These are phyloP conservation scores for Phaethon lepturus DNA, from an alignment of 2,113 vertebrate species.

Conservation along the genomic window DNA sequence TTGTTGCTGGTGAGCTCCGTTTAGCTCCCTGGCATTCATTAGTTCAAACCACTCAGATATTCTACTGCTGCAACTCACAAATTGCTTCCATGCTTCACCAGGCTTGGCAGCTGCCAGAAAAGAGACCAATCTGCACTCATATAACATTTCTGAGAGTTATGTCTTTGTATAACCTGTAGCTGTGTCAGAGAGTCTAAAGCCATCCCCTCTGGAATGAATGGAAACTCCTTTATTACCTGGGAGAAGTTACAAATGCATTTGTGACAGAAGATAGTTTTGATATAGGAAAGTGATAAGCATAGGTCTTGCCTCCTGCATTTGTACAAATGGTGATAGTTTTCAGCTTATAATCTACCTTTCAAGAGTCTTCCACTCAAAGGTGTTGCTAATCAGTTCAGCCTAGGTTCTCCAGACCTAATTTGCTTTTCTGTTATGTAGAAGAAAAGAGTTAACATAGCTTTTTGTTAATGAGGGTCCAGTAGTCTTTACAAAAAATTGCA, in stretches of 20 bases:
- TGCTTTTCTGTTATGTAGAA: neutral
- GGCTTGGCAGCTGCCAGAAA: neutral
- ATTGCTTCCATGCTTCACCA: neutral
- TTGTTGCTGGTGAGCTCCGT: neutral
- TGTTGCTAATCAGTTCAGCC: neutral
- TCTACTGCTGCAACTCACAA: neutral
- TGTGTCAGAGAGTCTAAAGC: neutral
- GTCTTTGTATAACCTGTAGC: neutral
- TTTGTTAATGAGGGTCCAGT: neutral
- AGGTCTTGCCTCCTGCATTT: neutral
- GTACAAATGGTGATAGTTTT: neutral
- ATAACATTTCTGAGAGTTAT: neutral
- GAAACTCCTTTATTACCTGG: neutral
- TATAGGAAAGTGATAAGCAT: neutral
- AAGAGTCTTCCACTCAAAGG: neutral
- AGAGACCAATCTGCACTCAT: neutral
- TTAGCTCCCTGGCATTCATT: neutral
- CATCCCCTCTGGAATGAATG: neutral
- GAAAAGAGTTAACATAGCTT: neutral
- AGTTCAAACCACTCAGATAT: neutral
- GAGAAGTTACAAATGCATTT: neutral
- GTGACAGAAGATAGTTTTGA: neutral
- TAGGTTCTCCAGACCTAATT: neutral
- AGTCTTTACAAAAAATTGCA: neutral
- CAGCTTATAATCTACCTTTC: neutral